phyloP scores from a whole-genome alignment of 2,113 vertebrate species.

The Mustela lutreola region DNA sequence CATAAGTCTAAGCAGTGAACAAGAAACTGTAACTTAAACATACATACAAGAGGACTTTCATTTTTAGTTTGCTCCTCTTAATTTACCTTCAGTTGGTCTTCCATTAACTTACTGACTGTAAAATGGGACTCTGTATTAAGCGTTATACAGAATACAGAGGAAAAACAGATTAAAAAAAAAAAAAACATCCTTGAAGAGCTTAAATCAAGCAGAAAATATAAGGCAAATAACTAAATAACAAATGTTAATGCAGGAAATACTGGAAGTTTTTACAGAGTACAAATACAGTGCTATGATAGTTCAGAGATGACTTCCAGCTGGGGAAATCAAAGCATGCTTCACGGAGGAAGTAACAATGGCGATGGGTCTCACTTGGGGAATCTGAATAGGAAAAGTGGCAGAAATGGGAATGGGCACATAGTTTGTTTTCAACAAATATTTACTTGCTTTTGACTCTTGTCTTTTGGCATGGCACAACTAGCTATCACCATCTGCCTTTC shows the following conservation, averaged over 20 bases:
- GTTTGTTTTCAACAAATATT: neutral
- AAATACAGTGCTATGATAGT: neutral
- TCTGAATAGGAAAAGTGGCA: neutral
- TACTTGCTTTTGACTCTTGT: neutral
- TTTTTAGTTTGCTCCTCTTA: neutral
- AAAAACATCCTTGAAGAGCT: neutral
- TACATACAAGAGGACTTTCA: neutral
- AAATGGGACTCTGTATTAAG: neutral
- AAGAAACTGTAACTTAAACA: conserved; percentile 10
- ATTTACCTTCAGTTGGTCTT: neutral
- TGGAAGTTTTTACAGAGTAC: neutral
- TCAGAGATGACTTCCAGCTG: conserved; percentile 22
- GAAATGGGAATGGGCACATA: neutral
- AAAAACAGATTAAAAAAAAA: neutral
- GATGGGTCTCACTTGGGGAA: neutral
- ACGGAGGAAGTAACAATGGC: neutral
- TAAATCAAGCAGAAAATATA: conserved; percentile 10
- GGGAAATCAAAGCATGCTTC: neutral
- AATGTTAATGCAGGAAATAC: neutral
- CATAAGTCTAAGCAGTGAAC: neutral
- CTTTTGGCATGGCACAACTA: neutral
- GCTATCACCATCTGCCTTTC: neutral
- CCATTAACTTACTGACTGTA: neutral
- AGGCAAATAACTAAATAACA: neutral
- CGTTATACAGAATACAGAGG: neutral